Base-by-base conservation (phyloP, 2,888 invertebrate genomes). In the Fissipunctia ypsillon region DNA sequence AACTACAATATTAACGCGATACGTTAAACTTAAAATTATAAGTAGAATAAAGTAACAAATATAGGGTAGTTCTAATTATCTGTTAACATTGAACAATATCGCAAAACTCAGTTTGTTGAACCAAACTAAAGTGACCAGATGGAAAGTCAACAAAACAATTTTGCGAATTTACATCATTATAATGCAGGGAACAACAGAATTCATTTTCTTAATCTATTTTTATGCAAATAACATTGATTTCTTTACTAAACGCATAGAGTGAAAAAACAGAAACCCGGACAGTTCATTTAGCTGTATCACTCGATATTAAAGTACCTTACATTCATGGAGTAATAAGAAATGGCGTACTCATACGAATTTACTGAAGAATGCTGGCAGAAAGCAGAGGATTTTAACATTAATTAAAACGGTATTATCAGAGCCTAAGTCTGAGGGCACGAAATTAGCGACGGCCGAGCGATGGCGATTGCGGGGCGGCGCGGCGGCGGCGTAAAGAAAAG, bases 1-100 rank as follows among this genome's bases (percentile, higher is more conserved):
- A 77, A 68, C 77, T 52, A 38, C n/a, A n/a, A n/a, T 7, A 43
- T 69, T 43, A 61, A 69, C 78, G 56, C 35, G 56, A 52, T 61
- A 54, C 3, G 22, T n/a, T 48, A 31, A 41, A 56, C 35, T 61
- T 41, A 78, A 9, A 56, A 69, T 16, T 31, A 14, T 38, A 57
- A n/a, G 31, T n/a, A 31, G 31, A 45, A 7, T 45, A 7, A 25
- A 41, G 7, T 50, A 52, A 50, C 31, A 75, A 41, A 35, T 59
- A 22, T 35, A 74, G n/a, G 38, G 2, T n/a, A 35, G 12, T 22
- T 31, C 9, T 25, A 74, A 59, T 43, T 28, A 73, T 61, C 61
- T 61, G 4, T 14, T n/a, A 67, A 41, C n/a, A n/a, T n/a, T n/a
- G n/a, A n/a, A n/a, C 7, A 57, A 48, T 31, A 73, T 78, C 45